Conservation (phyloP, 2,888 invertebrate genomes). For the Hypolimnas misippus region DNA sequence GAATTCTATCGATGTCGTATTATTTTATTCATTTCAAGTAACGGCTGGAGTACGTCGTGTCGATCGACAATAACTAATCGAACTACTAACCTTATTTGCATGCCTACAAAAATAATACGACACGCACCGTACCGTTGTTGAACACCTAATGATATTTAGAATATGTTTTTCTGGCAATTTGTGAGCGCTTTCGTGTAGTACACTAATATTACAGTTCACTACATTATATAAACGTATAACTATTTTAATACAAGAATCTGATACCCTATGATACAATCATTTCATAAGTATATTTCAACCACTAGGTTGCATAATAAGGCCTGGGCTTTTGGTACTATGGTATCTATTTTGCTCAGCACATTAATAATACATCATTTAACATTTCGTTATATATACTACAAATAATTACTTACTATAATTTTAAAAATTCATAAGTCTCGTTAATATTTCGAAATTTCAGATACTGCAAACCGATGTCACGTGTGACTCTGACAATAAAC, state of each 20-base stretch:
- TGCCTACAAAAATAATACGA: background rate
- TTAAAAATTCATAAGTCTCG: conserved; percentile 4
- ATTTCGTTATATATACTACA: conserved; percentile 10
- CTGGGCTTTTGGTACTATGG: conserved; percentile 3
- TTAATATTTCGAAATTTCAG: background rate
- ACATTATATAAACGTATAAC: background rate
- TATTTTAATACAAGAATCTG: background rate
- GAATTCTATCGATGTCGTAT: background rate
- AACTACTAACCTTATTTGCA: background rate
- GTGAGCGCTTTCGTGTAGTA: background rate
- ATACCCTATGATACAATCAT: background rate
- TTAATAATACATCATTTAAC: conserved; percentile 1
- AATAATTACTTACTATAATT: conserved; percentile 5
- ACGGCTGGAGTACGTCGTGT: background rate
- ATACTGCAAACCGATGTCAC: background rate
- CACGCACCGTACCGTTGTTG: background rate
- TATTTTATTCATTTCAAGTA: background rate
- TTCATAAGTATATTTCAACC: conserved; percentile 6
- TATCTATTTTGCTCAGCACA: background rate
- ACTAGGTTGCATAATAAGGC: conserved; percentile 12
- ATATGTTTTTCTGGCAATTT: background rate
- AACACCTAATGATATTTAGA: conserved; percentile 13
- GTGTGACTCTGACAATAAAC: no score
- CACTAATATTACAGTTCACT: background rate
- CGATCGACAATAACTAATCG: background rate